Evolutionary conservation across 2,888 invertebrate species (phyloP).

Genomic region (Tetranychus piercei): DNA sequence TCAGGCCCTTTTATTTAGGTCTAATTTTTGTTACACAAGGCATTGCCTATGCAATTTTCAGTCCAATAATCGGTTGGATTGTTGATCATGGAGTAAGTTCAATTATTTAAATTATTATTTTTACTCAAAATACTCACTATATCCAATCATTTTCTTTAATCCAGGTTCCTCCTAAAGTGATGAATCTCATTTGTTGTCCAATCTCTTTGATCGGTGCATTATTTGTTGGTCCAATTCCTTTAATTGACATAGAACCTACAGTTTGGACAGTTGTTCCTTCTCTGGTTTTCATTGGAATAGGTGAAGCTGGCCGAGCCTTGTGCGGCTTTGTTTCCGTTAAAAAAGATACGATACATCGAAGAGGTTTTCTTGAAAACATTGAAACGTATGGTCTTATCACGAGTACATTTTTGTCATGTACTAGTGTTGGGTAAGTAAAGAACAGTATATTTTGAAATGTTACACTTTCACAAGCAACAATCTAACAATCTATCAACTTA

Average conservation of each 20-base stretch:
- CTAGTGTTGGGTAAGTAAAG: conserved; percentile 39
- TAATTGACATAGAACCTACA: background rate
- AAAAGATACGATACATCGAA: conserved; percentile 46
- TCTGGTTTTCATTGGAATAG: conserved; percentile 57
- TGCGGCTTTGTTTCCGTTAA: conserved; percentile 69
- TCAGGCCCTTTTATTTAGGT: conserved; percentile 51
- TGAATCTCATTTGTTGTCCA: conserved; percentile 30
- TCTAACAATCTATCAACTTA: too few relatives aligned
- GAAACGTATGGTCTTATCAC: conserved; percentile 76
- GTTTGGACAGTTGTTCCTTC: conserved; percentile 44
- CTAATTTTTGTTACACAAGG: conserved; percentile 68
- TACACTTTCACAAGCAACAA: background rate
- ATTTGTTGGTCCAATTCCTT: conserved; percentile 58
- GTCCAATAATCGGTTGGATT: conserved; percentile 60
- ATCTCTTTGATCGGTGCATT: conserved; percentile 43
- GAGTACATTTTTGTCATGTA: conserved; percentile 72
- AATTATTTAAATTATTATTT: background rate
- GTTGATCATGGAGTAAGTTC: conserved; percentile 43
- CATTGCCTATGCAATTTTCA: conserved; percentile 55
- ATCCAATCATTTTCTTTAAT: background rate
- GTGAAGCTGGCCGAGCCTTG: conserved; percentile 65
- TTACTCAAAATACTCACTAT: background rate
- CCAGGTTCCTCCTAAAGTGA: conserved; percentile 9
- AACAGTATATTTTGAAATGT: background rate
- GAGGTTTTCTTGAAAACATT: conserved; percentile 53